Evolutionary conservation across 2,797 vertebrate genomes (phyloP).

Genomic region (Tenualosa thibaudeaui): DNA sequence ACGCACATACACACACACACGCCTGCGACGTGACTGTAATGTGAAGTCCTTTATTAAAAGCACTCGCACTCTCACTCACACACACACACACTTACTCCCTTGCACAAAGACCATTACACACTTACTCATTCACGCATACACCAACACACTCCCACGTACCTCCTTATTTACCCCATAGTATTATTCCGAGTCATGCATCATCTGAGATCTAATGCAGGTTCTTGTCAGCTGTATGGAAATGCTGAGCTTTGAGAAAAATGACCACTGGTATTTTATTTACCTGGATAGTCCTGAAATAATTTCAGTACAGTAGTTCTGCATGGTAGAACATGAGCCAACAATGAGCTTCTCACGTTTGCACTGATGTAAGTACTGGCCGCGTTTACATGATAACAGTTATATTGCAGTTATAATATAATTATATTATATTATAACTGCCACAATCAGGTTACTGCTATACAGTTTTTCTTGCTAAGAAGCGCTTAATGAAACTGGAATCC

Average conservation of each 20-base stretch:
- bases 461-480: no score
- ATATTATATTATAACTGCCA: no score
- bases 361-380: no score
- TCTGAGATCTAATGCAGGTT: not conserved
- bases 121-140: not conserved
- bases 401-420: no score
- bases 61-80: not conserved
- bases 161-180: not conserved
- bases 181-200: not conserved
- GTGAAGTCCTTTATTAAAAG: not conserved
- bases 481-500: no score
- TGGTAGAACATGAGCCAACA: not conserved
- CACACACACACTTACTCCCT: not conserved
- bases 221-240: not conserved
- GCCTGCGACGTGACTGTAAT: not conserved
- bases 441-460: no score
- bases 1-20: not conserved
- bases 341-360: no score
- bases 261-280: not conserved
- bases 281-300: not conserved
- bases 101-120: not conserved
- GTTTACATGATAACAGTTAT: no score
- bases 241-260: not conserved
- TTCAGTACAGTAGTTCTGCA: not conserved
- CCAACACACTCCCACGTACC: not conserved